A percentile compares a stretch with the other conserved stretches of the same genome.
phyloP scores from a whole-genome alignment of 2,888 invertebrate species.

The Nebria brevicollis region DNA sequence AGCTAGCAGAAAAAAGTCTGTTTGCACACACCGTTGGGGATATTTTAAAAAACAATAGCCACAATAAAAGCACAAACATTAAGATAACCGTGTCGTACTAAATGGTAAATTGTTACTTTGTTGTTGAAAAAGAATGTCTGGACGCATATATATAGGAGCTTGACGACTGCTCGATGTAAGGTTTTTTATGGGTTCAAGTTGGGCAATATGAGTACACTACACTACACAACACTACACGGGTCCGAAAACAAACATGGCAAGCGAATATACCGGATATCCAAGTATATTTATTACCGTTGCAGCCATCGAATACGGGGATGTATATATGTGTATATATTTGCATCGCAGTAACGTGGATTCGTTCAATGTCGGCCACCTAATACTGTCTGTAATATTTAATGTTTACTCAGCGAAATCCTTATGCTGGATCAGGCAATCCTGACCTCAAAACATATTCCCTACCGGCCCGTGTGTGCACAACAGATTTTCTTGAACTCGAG shows the following conservation, averaged over 20 bases:
- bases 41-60: slow-evolving; percentile 22
- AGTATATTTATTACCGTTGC: neutral
- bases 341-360: slow-evolving; percentile 17
- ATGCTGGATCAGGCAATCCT: slow-evolving; percentile 37
- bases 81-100: slow-evolving; percentile 33
- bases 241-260: neutral
- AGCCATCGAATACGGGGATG: neutral
- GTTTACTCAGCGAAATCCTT: slow-evolving; percentile 31
- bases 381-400: slow-evolving; percentile 37
- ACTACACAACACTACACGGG: slow-evolving; percentile 5
- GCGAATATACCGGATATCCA: slow-evolving; percentile 3
- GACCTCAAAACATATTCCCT: slow-evolving; percentile 38
- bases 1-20: neutral
- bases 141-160: slow-evolving; percentile 6
- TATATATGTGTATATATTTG: slow-evolving; percentile 19
- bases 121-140: slow-evolving; percentile 31
- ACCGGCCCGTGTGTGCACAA: slow-evolving; percentile 30
- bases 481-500: slow-evolving; percentile 36
- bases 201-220: neutral
- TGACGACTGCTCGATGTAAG: neutral
- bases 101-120: slow-evolving; percentile 39
- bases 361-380: slow-evolving; percentile 28
- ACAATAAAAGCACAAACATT: slow-evolving; percentile 30
- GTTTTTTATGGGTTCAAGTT: slow-evolving; percentile 3
- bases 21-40: slow-evolving; percentile 19